Evolutionary conservation across 2,113 vertebrate genomes (phyloP).

Genomic region (Aldabrachelys gigantea): DNA sequence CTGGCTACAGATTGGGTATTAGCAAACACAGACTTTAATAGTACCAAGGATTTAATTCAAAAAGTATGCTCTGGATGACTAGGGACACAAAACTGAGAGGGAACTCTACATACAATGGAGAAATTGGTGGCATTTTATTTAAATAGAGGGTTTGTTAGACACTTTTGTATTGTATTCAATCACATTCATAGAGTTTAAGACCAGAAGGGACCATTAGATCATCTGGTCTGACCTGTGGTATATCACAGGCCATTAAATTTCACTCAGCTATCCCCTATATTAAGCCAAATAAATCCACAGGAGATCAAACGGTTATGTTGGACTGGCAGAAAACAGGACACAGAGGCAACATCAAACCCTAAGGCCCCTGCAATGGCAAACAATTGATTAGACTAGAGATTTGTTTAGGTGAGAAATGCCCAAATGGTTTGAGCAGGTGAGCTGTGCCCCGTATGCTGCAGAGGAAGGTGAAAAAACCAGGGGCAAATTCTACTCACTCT

Average conservation of each 20-base stretch:
- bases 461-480: background rate
- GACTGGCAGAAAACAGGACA: background rate
- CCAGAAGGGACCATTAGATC: background rate
- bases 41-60: background rate
- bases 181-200: background rate
- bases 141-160: background rate
- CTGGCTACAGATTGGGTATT: background rate
- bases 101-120: background rate
- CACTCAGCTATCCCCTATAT: background rate
- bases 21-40: background rate
- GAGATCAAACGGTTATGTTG: background rate
- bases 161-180: background rate
- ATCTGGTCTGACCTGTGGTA: background rate
- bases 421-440: background rate
- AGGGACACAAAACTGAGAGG: background rate
- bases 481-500: background rate
- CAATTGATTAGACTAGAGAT: background rate
- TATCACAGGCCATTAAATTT: background rate
- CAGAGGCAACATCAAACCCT: background rate
- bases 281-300: background rate
- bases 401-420: background rate
- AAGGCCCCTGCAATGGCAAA: background rate
- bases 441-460: background rate
- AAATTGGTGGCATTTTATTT: background rate
- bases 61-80: background rate